These are phyloP conservation scores for Torymus tubicola DNA, from an alignment of 2,888 invertebrate genomes.

Conservation along the genomic window DNA sequence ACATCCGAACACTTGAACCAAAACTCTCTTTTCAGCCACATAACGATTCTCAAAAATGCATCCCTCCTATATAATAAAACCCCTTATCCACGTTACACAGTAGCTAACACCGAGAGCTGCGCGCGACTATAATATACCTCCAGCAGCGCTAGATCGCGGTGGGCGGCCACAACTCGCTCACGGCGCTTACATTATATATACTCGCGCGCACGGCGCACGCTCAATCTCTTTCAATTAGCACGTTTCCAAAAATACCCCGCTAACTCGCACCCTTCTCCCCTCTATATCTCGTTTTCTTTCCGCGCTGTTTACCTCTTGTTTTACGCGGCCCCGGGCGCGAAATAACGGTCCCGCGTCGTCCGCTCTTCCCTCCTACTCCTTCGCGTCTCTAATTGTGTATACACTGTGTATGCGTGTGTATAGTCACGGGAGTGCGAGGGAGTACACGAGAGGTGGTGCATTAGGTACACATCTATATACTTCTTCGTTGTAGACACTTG, in stretches of 20 bases:
- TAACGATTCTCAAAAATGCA: no score
- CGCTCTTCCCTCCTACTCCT: no score
- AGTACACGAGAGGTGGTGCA: no score
- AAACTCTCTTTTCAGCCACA: no score
- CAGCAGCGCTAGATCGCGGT: conserved; percentile 18
- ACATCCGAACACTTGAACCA: no score
- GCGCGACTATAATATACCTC: neutral
- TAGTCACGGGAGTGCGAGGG: no score
- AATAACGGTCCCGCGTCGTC: conserved; percentile 35
- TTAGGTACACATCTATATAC: no score
- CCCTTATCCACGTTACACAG: no score
- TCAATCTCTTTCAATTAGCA: conserved; percentile 58
- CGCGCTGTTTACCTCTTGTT: conserved; percentile 44
- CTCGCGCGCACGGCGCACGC: conserved; percentile 28
- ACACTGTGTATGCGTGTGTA: no score
- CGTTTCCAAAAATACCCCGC: conserved; percentile 55
- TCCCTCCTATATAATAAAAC: no score
- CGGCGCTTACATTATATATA: conserved; percentile 39
- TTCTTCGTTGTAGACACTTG: no score
- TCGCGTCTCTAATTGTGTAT: conserved; percentile 25
- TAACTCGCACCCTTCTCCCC: neutral
- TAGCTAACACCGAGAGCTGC: neutral
- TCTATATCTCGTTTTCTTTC: conserved; percentile 43
- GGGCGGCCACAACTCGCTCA: conserved; percentile 28
- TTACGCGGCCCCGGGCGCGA: conserved; percentile 33